Conservation (phyloP, 1,140 invertebrate genomes). For the Meloidogyne chitwoodi region DNA sequence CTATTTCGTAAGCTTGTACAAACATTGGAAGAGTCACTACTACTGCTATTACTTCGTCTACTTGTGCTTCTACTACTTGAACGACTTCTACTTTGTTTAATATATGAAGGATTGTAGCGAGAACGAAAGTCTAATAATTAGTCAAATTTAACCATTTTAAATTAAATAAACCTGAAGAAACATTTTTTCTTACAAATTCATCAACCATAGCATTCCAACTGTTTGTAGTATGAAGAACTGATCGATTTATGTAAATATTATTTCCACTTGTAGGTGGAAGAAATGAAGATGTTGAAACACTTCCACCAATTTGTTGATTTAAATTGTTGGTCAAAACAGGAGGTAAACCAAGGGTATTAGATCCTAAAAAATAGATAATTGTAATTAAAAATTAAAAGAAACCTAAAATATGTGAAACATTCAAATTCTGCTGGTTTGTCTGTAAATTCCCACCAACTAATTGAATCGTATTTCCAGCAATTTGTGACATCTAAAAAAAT, state of each 20-base stretch:
- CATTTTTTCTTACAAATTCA: conserved; percentile 34
- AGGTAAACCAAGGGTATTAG: background rate
- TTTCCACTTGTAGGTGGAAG: background rate
- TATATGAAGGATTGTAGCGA: background rate
- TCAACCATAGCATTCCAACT: conserved; percentile 43
- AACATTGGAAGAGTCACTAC: background rate
- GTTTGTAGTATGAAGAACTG: background rate
- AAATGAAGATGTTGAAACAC: background rate
- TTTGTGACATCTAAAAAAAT: background rate
- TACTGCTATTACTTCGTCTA: background rate
- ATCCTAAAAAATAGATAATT: background rate
- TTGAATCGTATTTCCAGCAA: background rate
- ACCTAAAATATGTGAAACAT: background rate
- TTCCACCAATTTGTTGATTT: background rate
- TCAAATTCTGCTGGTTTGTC: background rate
- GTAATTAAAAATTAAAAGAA: too few relatives aligned
- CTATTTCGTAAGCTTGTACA: background rate
- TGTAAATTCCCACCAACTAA: background rate
- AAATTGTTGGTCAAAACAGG: background rate
- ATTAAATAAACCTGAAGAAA: conserved; percentile 14
- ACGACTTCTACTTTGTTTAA: background rate
- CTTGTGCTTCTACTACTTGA: background rate
- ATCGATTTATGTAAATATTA: conserved; percentile 19
- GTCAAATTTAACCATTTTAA: background rate
- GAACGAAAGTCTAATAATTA: conserved; percentile 3